Base-by-base conservation (phyloP, 2,113 vertebrate genomes). In the Otocyon megalotis region DNA sequence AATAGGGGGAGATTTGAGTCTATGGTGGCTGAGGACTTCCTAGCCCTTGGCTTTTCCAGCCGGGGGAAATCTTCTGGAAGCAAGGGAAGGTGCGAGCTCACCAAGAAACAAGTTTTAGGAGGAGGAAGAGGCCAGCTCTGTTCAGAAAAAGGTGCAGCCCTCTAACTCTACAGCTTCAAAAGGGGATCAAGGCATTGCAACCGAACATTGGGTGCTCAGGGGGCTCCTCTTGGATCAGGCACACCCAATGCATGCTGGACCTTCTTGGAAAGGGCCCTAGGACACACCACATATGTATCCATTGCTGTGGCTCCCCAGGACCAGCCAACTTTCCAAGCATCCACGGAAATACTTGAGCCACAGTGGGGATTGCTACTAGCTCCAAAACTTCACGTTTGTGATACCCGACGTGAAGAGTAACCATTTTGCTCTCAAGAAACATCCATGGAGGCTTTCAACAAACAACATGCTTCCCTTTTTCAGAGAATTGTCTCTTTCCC, bases 401-500 rank as follows among this genome's bases (percentile, higher is more conserved):
- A 24, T 88, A 76, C 32, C 84, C 84, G 50, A 16, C 35, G 65
- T 74, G 83, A 88, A 89, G 50, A 65, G 56, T 48, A 37, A 77
- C 32, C 60, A 43, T 76, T 71, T 93, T 93, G 53, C 60, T 37
- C 60, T 62, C 43, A 84, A 93, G 69, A 26, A 84, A 32, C 60
- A 79, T 54, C 53, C 80, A 43, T 3, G 65, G 86, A 96, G 71
- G 62, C 50, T 83, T 96, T 84, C 85, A 79, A n/a, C 91, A 93
- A 20, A 32, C 63, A 62, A 9, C 53, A 53, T 84, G 53, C 37
- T 93, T 71, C 71, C 12, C 32, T 71, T 9, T 62, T 93, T 71
- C 86, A 71, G n/a, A 20, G 43, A 85, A 71, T 71, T 71, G 71
- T 71, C 32, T 69, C 3, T 62, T 79, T 85, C 26, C 50, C 16